These are phyloP conservation scores for Menidia beryllina DNA, from an alignment of 2,113 vertebrate species.

Conservation along the genomic window DNA sequence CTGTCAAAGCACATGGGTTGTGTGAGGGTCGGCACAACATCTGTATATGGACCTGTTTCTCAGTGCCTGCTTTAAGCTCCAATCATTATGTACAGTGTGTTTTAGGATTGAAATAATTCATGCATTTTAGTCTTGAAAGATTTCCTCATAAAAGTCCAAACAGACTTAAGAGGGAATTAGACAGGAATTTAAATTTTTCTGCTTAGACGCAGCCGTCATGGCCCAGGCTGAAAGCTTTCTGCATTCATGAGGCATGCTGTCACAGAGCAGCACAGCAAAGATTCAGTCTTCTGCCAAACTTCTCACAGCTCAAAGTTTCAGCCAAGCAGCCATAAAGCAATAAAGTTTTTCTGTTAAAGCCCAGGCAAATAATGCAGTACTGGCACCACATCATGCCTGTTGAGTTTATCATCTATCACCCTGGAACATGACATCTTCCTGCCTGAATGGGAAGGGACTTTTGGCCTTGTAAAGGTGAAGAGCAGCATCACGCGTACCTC, in stretches of 20 bases:
- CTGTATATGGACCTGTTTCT: no score
- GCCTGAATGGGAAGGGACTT: not conserved
- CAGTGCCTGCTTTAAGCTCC: no score
- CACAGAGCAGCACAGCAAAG: not conserved
- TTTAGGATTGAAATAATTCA: no score
- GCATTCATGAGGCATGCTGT: not conserved
- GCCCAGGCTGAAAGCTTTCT: not conserved
- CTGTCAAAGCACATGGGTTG: no score
- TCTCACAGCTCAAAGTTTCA: not conserved
- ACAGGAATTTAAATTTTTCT: not conserved
- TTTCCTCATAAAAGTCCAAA: not conserved
- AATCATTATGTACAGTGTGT: no score
- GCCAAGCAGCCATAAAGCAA: not conserved
- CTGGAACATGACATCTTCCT: not conserved
- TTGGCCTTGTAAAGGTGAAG: constrained; percentile 3
- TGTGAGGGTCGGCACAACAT: no score
- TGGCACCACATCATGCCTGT: no score
- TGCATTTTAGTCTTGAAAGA: no score
- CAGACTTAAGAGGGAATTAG: not conserved
- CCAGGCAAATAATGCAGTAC: not conserved
- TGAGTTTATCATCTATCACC: not conserved
- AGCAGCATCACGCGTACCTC: not conserved
- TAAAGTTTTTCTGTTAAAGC: not conserved
- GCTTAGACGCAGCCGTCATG: not conserved
- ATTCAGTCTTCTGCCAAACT: not conserved